phyloP scores from a whole-genome alignment of 2,888 invertebrate genomes.

The Cremastinae sp. region DNA sequence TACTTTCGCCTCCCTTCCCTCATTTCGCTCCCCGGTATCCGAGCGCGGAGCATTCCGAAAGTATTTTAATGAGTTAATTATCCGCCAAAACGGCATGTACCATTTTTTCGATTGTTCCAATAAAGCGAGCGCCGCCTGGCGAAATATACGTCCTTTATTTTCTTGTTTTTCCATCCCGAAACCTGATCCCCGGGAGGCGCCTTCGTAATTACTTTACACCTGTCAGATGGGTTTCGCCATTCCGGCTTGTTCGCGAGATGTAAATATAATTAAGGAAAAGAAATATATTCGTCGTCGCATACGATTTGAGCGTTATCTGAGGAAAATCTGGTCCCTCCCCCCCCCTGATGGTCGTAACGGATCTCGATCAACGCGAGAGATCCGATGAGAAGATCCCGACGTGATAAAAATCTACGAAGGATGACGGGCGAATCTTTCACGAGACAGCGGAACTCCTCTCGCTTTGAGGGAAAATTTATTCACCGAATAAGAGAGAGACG shows the following conservation, averaged over 20 bases:
- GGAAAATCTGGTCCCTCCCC: background rate
- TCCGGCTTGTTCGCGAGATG: background rate
- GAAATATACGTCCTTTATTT: slow-evolving; percentile 24
- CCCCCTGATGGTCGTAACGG: background rate
- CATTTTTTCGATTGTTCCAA: slow-evolving; percentile 33
- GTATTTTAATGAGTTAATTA: slow-evolving; percentile 63
- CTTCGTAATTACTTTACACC: slow-evolving; percentile 53
- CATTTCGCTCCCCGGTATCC: background rate
- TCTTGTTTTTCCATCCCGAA: slow-evolving; percentile 5
- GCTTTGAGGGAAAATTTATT: too few relatives aligned
- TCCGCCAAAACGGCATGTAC: slow-evolving; percentile 55
- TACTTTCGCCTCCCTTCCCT: background rate
- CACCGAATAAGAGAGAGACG: too few relatives aligned
- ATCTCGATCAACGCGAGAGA: slow-evolving; percentile 2
- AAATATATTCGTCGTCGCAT: background rate
- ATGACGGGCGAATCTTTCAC: too few relatives aligned
- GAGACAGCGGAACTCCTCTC: too few relatives aligned
- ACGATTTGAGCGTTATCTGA: background rate
- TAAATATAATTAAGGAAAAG: slow-evolving; percentile 11
- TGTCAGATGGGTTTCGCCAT: slow-evolving; percentile 14
- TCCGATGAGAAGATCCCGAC: slow-evolving; percentile 17
- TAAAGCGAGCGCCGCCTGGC: slow-evolving; percentile 30
- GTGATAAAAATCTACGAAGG: background rate
- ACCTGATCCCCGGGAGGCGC: background rate
- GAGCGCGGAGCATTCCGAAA: slow-evolving; percentile 21